Conservation (phyloP, 1,140 invertebrate genomes). For the Diprion similis region DNA sequence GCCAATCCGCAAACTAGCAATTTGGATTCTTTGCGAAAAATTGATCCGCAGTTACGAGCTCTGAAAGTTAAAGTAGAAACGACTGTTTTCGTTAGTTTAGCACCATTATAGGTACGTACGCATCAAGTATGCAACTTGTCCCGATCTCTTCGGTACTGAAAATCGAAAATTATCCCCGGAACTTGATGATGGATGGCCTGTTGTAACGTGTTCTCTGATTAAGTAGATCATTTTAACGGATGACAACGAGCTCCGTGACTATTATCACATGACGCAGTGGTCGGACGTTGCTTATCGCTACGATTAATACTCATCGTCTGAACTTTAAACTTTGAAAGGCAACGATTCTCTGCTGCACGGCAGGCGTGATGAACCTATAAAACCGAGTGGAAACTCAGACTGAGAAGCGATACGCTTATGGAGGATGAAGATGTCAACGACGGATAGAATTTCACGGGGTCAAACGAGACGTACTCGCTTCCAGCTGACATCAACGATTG, state of each 20-base stretch:
- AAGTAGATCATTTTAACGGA: background rate
- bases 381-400: background rate
- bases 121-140: too few relatives aligned
- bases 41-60: too few relatives aligned
- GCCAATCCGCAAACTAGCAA: too few relatives aligned
- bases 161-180: too few relatives aligned
- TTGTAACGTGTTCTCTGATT: too few relatives aligned
- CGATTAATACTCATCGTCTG: background rate
- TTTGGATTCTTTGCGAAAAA: too few relatives aligned
- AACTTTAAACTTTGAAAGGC: background rate
- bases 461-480: background rate
- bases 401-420: background rate
- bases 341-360: background rate
- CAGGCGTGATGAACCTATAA: background rate
- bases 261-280: background rate
- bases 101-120: too few relatives aligned
- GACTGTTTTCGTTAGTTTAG: too few relatives aligned
- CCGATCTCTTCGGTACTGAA: too few relatives aligned
- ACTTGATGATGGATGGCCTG: too few relatives aligned
- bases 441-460: constrained; percentile 2
- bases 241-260: background rate
- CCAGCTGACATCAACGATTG: background rate
- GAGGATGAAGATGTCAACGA: constrained; percentile 5
- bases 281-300: background rate
- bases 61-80: too few relatives aligned